phyloP scores from a whole-genome alignment of 2,113 vertebrate genomes.

The Cercopithecus mona region DNA sequence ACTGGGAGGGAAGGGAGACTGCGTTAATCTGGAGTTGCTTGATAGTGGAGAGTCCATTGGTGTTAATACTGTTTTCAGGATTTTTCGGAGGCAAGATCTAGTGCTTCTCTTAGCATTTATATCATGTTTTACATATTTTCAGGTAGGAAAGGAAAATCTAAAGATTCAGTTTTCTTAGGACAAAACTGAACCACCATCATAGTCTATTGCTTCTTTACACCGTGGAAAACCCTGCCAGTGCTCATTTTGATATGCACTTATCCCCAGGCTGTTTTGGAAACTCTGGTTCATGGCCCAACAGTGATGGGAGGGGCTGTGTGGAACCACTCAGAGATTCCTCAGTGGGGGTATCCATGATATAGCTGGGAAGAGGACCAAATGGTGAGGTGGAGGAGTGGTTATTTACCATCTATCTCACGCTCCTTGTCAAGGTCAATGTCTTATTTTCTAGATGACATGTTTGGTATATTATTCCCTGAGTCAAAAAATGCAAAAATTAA shows the following conservation, averaged over 20 bases:
- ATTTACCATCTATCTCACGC: neutral
- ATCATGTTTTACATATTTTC: neutral
- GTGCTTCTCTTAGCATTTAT: neutral
- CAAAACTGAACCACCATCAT: neutral
- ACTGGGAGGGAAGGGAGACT: neutral
- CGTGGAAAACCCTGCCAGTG: neutral
- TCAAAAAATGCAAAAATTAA: constrained; percentile 6
- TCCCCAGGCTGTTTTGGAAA: neutral
- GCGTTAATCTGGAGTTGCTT: neutral
- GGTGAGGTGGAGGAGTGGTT: neutral
- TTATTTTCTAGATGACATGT: neutral
- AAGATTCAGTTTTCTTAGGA: neutral
- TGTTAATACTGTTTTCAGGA: neutral
- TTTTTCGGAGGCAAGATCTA: neutral
- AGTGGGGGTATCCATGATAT: neutral
- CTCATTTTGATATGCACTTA: neutral
- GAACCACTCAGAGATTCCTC: neutral
- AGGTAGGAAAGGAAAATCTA: neutral
- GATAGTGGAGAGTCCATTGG: neutral
- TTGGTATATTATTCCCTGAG: neutral
- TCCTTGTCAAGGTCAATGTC: constrained; percentile 21
- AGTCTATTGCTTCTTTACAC: neutral
- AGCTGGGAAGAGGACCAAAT: neutral
- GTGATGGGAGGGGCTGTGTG: no score
- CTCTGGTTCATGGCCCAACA: neutral